Evolutionary conservation across 2,113 vertebrate species (phyloP).

Genomic region (Eulacestoma nigropectus): DNA sequence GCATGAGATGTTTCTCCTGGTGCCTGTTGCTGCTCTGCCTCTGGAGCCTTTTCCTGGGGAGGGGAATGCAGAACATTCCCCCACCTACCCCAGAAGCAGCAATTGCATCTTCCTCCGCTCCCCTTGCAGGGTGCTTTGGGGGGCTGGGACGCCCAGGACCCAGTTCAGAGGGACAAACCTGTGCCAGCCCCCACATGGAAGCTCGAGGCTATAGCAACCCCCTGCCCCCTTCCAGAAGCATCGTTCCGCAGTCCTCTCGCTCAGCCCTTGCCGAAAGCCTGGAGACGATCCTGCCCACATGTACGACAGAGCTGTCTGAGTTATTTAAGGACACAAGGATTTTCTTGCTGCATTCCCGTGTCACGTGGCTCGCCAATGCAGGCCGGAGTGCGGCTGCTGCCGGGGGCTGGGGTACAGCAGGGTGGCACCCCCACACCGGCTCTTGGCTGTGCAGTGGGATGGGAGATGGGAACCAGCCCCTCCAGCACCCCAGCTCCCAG

Average conservation of each 20-base stretch:
- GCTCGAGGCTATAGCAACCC: neutral
- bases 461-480: rapidly evolving
- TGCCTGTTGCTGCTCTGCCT: neutral
- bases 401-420: rapidly evolving
- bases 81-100: neutral
- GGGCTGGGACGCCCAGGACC: neutral
- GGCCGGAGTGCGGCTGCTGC: neutral
- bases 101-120: neutral
- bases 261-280: neutral
- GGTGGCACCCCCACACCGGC: rapidly evolving
- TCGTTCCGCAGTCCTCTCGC: neutral
- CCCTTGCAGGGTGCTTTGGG: neutral
- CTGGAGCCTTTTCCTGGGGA: neutral
- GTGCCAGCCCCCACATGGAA: neutral
- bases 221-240: neutral
- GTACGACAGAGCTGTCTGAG: conserved; percentile 33
- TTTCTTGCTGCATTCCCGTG: conserved; percentile 9
- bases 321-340: conserved; percentile 61
- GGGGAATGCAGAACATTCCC: neutral
- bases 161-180: neutral
- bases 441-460: neutral
- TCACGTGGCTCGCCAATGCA: neutral
- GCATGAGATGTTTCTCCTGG: neutral
- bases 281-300: conserved; percentile 36
- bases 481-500: neutral